Base-by-base conservation (phyloP, 2,113 vertebrate species). In the Quiscalus mexicanus region DNA sequence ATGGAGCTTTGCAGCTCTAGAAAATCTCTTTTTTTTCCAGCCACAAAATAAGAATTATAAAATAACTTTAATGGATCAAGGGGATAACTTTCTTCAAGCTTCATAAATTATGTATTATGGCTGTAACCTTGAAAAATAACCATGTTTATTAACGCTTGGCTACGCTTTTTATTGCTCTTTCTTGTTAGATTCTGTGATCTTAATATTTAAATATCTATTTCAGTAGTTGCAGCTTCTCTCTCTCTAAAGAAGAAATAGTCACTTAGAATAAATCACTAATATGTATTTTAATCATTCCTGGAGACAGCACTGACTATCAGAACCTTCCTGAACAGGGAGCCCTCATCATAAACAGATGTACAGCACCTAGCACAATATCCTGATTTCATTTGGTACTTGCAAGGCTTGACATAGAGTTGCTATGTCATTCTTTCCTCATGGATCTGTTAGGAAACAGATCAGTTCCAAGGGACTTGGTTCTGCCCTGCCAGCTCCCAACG, bases 111-210 rank as follows among this genome's bases (percentile, higher is more conserved):
- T 96, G 79, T 75, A 96, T 93, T 84, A 45, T 44, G 44, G 31
- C 76, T 89, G 68, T 94, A 96, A 94, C 76, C 93, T 96, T 95
- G 92, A 95, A 96, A 95, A 96, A 93, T 87, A 94, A 84, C 95
- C 42, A 60, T 87, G 76, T 95, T 97, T 96, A 88, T 95, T 95
- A 90, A 93, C 4, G 2, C 83, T 90, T 96, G 83, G 52, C 88
- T 91, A 56, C 9, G 10, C 39, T 93, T 95, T 93, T 95, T 95
- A 95, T 90, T 95, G 88, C 79, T 90, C 56, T 77, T 94, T 87
- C 76, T 93, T 90, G 87, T 93, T 95, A 78, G 71, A 81, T 88
- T 88, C 60, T 89, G 56, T 88, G 79, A 90, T 95, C 60, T 88
- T 73, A 83, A 62, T 95, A 88, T 91, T 96, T 94, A 94, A 93